Percentiles rank a stretch among this genome's conserved stretches.
Conservation (phyloP, 2,888 invertebrate species). For the Embidobia sp. region DNA sequence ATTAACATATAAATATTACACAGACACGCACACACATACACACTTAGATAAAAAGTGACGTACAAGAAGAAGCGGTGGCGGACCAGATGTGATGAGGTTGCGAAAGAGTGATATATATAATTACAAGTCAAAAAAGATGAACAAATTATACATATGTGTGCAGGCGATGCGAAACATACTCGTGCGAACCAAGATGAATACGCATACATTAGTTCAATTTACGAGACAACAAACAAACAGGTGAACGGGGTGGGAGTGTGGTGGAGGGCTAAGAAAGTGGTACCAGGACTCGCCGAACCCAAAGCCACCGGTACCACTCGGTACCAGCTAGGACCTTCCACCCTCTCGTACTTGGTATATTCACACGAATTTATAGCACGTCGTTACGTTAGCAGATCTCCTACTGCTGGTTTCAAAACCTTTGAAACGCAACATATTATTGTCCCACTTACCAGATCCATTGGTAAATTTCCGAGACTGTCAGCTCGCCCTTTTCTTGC, state of each 20-base stretch:
- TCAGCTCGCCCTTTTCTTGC: slow-evolving; percentile 92
- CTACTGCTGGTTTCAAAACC: neutral
- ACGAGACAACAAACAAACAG: slow-evolving; percentile 68
- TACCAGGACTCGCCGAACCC: slow-evolving; percentile 75
- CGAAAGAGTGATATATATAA: slow-evolving; percentile 36
- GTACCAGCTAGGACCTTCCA: slow-evolving; percentile 73
- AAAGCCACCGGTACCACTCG: slow-evolving; percentile 75
- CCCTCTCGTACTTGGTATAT: slow-evolving; percentile 38
- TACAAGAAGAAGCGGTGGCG: too few species aligned
- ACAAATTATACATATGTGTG: slow-evolving; percentile 57
- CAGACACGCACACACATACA: slow-evolving; percentile 65
- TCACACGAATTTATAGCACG: slow-evolving; percentile 31
- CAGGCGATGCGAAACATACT: slow-evolving; percentile 49
- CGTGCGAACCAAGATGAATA: slow-evolving; percentile 37
- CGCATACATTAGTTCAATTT: slow-evolving; percentile 59
- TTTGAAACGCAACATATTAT: slow-evolving; percentile 3
- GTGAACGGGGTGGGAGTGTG: slow-evolving; percentile 56
- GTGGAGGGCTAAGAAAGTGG: slow-evolving; percentile 69
- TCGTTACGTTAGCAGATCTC: slow-evolving; percentile 14
- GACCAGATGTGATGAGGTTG: neutral
- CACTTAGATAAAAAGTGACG: slow-evolving; percentile 45
- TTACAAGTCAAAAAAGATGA: slow-evolving; percentile 5
- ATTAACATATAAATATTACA: slow-evolving; percentile 62
- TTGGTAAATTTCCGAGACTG: slow-evolving; percentile 94
- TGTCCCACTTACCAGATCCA: slow-evolving; percentile 93